A percentile compares a stretch with the other conserved stretches of the same genome.
phyloP scores from a whole-genome alignment of 2,113 vertebrate genomes.

The Callionymus lyra region DNA sequence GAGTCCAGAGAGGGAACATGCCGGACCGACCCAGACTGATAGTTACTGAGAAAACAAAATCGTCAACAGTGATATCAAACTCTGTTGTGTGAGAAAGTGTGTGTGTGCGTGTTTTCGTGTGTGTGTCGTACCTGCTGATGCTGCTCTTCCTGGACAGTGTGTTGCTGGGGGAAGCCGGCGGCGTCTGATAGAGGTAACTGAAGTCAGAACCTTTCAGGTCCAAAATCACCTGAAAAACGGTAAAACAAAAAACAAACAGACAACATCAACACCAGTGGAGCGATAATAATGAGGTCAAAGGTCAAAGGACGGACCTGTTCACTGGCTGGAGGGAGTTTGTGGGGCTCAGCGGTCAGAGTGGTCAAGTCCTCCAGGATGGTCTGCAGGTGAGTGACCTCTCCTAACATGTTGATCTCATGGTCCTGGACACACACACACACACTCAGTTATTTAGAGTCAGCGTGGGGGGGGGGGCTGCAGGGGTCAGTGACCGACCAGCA shows the following conservation, averaged over 20 bases:
- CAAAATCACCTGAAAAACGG: slow-evolving; percentile 64
- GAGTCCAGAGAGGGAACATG: slow-evolving; percentile 74
- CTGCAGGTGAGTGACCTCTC: slow-evolving; percentile 77
- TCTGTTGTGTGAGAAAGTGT: background rate
- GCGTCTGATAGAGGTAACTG: slow-evolving; percentile 72
- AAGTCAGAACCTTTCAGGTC: slow-evolving; percentile 76
- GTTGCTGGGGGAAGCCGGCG: slow-evolving; percentile 71
- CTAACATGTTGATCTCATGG: slow-evolving; percentile 76
- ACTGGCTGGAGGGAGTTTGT: slow-evolving; percentile 68
- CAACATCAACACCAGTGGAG: background rate
- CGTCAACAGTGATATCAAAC: background rate
- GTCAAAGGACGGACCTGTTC: slow-evolving; percentile 61
- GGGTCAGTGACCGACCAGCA: slow-evolving; percentile 61
- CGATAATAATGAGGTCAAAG: background rate
- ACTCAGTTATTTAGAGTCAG: background rate
- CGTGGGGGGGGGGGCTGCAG: background rate
- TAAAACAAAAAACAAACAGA: background rate
- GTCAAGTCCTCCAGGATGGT: slow-evolving; percentile 72
- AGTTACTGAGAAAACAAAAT: slow-evolving; percentile 40
- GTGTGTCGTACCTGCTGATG: slow-evolving; percentile 63
- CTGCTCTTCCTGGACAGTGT: slow-evolving; percentile 74
- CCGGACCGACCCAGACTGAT: slow-evolving; percentile 62
- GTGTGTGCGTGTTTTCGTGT: background rate
- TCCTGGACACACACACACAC: slow-evolving; percentile 50
- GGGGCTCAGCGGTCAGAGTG: slow-evolving; percentile 68